Base-by-base conservation (phyloP, 2,888 invertebrate genomes). In the Drosophila siamana region DNA sequence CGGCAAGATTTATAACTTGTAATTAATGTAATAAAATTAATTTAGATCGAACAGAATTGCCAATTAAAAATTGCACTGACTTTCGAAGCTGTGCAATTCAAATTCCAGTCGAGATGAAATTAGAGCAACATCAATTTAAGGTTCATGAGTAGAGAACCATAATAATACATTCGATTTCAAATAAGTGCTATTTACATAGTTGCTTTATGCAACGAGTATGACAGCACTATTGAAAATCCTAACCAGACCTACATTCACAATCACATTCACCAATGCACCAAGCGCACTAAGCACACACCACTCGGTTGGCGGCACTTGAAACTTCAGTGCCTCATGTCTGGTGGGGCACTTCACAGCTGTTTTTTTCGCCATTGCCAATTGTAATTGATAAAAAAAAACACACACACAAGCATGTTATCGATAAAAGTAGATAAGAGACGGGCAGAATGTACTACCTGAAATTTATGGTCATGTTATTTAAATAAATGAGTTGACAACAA, bases 261-360 rank as follows among this genome's bases (percentile, higher is more conserved):
- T 26, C 24, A 46, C 52, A 26, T 11, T 30, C 4, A 11, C 11
- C 0, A 15, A 9, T 19, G 38, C 13, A 43, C 13, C n/a, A n/a
- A n/a, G n/a, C n/a, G n/a, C n/a, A 41, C 40, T 60, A 54, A 59
- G 55, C 55, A 50, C 78, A 55, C 19, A 19, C 19, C 57, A 19
- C 38, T 38, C 28, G 36, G 28, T 13, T 41, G 4, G 4, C 30
- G 36, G 36, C 68, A 69, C 76, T 80, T 66, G 76, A 86, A 79
- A 62, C 77, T 63, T 69, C 55, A 68, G 78, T 67, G 46, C 52
- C 41, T 36, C 46, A 60, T 74, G 79, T 85, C 82, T 85, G 86
- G 33, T 57, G 38, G 57, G 33, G 43, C 66, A 85, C 80, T 80
- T 82, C 69, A 80, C 75, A 72, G 61, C 52, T 61, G 68, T 78